A percentile compares a stretch with the other conserved stretches of the same genome.
Evolutionary conservation across 2,888 invertebrate species (phyloP).

Genomic region (Hoplodrina ambigua): DNA sequence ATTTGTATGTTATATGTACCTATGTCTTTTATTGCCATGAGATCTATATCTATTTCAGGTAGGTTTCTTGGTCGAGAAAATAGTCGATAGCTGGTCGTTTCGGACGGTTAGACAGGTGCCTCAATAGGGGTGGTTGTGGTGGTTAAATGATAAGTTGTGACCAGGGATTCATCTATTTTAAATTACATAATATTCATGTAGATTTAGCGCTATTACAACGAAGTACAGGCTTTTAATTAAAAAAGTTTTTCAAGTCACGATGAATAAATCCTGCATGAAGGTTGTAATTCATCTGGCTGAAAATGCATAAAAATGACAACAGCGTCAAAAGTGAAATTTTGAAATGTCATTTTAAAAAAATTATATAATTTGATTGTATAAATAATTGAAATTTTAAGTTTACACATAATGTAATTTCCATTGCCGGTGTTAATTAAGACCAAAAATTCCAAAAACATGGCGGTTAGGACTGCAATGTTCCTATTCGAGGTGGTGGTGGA

Average conservation of each 20-base stretch:
- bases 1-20: no score
- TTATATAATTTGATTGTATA: not conserved
- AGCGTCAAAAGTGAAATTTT: not conserved
- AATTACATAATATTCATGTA: no score
- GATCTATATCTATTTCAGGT: no score
- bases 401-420: constrained; percentile 29
- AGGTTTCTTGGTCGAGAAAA: no score
- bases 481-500: constrained; percentile 86
- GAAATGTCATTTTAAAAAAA: constrained; percentile 22
- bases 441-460: constrained; percentile 69
- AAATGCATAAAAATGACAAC: constrained; percentile 5
- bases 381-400: constrained; percentile 17
- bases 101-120: no score
- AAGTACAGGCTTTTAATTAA: no score
- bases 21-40: no score
- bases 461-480: constrained; percentile 83
- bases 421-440: constrained; percentile 51
- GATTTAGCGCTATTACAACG: no score
- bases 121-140: no score
- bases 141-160: no score
- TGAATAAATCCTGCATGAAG: not conserved
- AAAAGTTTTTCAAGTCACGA: not conserved
- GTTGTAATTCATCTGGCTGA: constrained; percentile 19
- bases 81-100: no score
- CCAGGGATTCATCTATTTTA: no score